These are phyloP conservation scores for Bucorvus abyssinicus DNA, from an alignment of 2,797 vertebrate species.

Conservation along the genomic window DNA sequence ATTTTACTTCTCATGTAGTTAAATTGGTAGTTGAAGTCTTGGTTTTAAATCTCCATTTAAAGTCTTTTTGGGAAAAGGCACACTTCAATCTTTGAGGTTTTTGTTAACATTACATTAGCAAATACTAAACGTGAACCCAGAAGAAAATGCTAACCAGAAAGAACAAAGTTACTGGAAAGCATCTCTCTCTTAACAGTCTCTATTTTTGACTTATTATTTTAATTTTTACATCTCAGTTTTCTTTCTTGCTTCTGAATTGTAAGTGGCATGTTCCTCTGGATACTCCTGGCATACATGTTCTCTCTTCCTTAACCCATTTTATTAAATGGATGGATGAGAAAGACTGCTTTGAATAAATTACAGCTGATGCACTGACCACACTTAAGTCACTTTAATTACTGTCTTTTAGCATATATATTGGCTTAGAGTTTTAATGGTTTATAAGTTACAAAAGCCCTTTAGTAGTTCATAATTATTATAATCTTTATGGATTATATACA, in stretches of 20 bases:
- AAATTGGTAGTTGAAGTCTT: background rate
- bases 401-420: background rate
- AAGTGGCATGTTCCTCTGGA: background rate
- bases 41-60: background rate
- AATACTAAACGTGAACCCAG: background rate
- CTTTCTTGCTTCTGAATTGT: background rate
- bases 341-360: background rate
- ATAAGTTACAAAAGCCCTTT: background rate
- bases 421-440: background rate
- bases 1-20: background rate
- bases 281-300: background rate
- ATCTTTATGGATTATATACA: background rate
- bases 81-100: background rate
- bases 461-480: background rate
- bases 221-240: background rate
- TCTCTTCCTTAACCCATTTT: background rate
- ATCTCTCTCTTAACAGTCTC: background rate
- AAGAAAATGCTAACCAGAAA: background rate
- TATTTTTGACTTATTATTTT: background rate
- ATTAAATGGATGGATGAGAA: background rate
- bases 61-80: background rate
- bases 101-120: background rate
- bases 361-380: background rate
- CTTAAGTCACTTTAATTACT: background rate
- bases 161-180: background rate